Conservation (phyloP, 2,797 vertebrate genomes). For the Taenioides sp. region DNA sequence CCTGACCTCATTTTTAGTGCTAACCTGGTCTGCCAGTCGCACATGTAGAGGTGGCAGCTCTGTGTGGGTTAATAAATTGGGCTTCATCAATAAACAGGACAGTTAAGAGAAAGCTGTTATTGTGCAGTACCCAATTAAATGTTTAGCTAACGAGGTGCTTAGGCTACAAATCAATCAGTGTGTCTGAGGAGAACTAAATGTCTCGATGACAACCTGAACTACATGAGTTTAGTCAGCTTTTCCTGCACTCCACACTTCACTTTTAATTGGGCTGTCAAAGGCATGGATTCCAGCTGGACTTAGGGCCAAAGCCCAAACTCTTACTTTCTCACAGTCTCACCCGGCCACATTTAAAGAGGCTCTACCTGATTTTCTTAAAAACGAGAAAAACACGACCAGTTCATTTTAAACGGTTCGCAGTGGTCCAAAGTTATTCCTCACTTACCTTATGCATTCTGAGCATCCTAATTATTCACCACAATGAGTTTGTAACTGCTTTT, state of each 20-base stretch:
- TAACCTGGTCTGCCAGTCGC: not conserved
- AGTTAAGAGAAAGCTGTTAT: conserved; percentile 5
- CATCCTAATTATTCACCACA: too few species aligned
- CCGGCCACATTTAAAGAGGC: not conserved
- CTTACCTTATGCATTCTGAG: too few species aligned
- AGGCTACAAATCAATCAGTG: conserved; percentile 9
- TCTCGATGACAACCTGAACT: conserved; percentile 5
- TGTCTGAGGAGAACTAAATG: conserved; percentile 1
- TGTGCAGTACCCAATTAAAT: conserved; percentile 5
- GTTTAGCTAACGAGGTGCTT: conserved; percentile 3
- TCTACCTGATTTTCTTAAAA: too few species aligned
- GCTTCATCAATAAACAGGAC: conserved; percentile 5
- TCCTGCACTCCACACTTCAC: not conserved
- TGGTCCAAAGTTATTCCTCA: too few species aligned
- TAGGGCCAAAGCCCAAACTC: not conserved
- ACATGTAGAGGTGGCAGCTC: not conserved
- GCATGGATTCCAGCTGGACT: conserved; percentile 10
- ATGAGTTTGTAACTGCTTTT: too few species aligned
- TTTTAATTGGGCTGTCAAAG: conserved; percentile 15
- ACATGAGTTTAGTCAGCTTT: conserved; percentile 1
- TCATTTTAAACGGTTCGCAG: too few species aligned
- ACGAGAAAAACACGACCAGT: too few species aligned
- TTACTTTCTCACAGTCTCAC: conserved; percentile 4
- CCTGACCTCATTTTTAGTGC: too few species aligned
- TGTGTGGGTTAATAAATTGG: not conserved